A percentile compares a stretch with the other conserved stretches of the same genome.
phyloP scores from a whole-genome alignment of 2,888 invertebrate genomes.

The Protula sp. region DNA sequence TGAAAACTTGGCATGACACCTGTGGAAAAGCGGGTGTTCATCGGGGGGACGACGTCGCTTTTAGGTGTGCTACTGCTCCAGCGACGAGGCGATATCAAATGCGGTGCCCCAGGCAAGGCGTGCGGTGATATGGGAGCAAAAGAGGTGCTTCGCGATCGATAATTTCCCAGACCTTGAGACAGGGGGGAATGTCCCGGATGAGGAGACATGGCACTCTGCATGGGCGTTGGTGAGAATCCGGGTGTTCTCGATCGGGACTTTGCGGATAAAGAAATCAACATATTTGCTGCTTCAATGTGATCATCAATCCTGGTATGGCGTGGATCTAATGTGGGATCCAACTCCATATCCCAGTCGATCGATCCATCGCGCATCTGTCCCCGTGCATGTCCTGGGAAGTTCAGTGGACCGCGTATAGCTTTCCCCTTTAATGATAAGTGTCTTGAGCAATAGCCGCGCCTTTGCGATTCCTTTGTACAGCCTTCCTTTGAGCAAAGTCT shows the following conservation, averaged over 20 bases:
- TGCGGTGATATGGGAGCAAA: conserved; percentile 75
- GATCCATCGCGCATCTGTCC: neutral
- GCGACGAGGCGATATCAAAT: conserved; percentile 35
- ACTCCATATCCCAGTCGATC: neutral
- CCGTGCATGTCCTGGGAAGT: conserved; percentile 1
- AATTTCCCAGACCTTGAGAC: conserved; percentile 60
- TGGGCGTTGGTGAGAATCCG: conserved; percentile 61
- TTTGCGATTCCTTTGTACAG: conserved; percentile 94
- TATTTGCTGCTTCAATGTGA: conserved; percentile 93
- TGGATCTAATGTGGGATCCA: neutral
- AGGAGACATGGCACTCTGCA: conserved; percentile 38
- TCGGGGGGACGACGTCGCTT: conserved; percentile 44
- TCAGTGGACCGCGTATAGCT: conserved; percentile 35
- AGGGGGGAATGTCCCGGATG: conserved; percentile 30
- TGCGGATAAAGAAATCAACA: conserved; percentile 70
- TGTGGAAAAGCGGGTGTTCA: conserved; percentile 33
- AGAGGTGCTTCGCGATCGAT: conserved; percentile 63
- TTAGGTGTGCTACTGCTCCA: conserved; percentile 36
- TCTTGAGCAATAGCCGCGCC: conserved; percentile 92
- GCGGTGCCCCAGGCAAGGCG: conserved; percentile 28
- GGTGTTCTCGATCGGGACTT: conserved; percentile 90
- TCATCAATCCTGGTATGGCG: conserved; percentile 55
- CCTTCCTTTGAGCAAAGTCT: conserved; percentile 91
- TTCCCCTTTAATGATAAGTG: conserved; percentile 86
- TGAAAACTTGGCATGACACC: neutral